phyloP scores from a whole-genome alignment of 2,888 invertebrate species.

The Pammene fasciana region DNA sequence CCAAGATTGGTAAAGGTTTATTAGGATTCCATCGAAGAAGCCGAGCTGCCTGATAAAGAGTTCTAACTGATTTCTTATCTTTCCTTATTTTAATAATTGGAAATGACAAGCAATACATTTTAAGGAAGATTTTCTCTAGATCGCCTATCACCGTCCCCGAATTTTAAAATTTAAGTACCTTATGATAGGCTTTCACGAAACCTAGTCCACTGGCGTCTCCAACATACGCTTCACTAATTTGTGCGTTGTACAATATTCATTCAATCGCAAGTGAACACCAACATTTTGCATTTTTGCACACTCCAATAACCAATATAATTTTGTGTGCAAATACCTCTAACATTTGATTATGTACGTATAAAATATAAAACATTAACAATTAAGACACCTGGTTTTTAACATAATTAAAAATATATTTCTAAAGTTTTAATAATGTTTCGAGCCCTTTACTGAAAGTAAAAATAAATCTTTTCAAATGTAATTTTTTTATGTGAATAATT shows the following conservation, averaged over 20 bases:
- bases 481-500: background rate
- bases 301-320: slow-evolving; percentile 19
- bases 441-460: slow-evolving; percentile 11
- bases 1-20: background rate
- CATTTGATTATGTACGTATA: background rate
- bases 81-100: background rate
- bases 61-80: background rate
- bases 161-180: slow-evolving; percentile 36
- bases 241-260: slow-evolving; percentile 33
- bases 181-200: slow-evolving; percentile 30
- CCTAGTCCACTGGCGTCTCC: slow-evolving; percentile 17
- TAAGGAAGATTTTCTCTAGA: background rate
- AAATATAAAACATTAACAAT: slow-evolving; percentile 8
- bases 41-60: slow-evolving; percentile 29
- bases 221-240: slow-evolving; percentile 25
- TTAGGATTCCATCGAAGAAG: background rate
- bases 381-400: slow-evolving; percentile 15
- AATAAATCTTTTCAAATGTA: background rate
- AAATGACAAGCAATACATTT: background rate
- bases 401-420: slow-evolving; percentile 17
- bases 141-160: slow-evolving; percentile 25
- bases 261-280: slow-evolving; percentile 50
- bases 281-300: slow-evolving; percentile 46
- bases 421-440: slow-evolving; percentile 3
- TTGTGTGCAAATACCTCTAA: slow-evolving; percentile 33